phyloP scores from a whole-genome alignment of 1,140 invertebrate species.

The Melipona quadrifasciata region DNA sequence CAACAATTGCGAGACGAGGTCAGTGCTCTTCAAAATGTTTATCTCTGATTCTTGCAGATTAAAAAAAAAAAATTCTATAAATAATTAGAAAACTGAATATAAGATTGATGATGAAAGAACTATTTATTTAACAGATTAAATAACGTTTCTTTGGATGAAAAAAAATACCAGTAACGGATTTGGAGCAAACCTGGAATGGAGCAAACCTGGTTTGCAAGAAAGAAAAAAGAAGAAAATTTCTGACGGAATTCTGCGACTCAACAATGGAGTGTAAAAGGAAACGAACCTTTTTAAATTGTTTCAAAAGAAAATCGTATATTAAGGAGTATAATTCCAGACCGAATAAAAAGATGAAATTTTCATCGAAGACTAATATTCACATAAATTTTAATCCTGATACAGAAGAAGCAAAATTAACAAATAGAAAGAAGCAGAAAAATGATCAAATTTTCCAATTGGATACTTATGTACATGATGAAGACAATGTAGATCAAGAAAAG shows the following conservation, averaged over 20 bases:
- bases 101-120: conserved; percentile 8
- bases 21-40: conserved; percentile 38
- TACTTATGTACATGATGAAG: background rate
- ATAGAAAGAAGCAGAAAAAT: background rate
- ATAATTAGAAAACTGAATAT: background rate
- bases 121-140: background rate
- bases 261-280: background rate
- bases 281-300: conserved; percentile 27
- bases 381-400: background rate
- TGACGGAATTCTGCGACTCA: conserved; percentile 52
- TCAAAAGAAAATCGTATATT: background rate
- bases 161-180: background rate
- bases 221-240: conserved; percentile 56
- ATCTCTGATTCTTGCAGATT: background rate
- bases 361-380: background rate
- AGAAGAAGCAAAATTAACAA: background rate
- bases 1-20: conserved; percentile 59
- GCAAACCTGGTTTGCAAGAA: background rate
- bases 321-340: background rate
- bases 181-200: too few species aligned
- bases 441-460: background rate
- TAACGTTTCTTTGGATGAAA: background rate
- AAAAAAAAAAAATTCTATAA: background rate
- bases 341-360: conserved; percentile 1
- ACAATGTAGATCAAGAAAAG: background rate